Conservation (phyloP, 2,113 vertebrate species). For the Taxidea taxus region DNA sequence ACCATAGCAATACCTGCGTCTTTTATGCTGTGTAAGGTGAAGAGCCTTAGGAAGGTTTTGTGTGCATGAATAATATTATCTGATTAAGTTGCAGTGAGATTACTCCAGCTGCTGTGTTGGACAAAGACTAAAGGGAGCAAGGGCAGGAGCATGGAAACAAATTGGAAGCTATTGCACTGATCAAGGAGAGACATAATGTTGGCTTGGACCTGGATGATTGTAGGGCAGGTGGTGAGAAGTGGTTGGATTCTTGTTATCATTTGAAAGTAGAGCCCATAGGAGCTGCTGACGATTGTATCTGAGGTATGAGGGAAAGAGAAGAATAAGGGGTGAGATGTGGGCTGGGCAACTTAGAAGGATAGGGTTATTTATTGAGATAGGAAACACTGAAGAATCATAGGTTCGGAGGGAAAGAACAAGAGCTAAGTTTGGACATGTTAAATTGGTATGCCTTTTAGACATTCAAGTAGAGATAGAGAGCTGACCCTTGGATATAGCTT, state of each 20-base stretch:
- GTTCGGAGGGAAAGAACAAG: not conserved
- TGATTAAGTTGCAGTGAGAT: not conserved
- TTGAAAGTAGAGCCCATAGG: not conserved
- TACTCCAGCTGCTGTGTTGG: not conserved
- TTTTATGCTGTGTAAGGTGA: not conserved
- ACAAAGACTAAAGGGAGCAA: not conserved
- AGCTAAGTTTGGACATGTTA: not conserved
- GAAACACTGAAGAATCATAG: not conserved
- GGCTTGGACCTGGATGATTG: not conserved
- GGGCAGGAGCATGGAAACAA: not conserved
- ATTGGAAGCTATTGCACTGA: not conserved
- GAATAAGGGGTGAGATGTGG: not conserved
- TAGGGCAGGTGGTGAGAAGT: not conserved
- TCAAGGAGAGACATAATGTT: not conserved
- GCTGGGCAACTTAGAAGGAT: not conserved
- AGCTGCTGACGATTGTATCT: not conserved
- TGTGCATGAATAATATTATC: not conserved
- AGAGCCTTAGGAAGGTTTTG: not conserved
- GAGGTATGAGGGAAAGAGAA: not conserved
- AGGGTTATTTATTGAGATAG: not conserved
- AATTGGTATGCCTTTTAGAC: not conserved
- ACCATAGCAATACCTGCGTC: not conserved
- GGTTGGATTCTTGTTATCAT: not conserved
- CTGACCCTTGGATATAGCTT: not conserved
- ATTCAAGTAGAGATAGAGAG: not conserved